Evolutionary conservation across 2,797 vertebrate genomes (phyloP).

Genomic region (Malurus leucopterus): DNA sequence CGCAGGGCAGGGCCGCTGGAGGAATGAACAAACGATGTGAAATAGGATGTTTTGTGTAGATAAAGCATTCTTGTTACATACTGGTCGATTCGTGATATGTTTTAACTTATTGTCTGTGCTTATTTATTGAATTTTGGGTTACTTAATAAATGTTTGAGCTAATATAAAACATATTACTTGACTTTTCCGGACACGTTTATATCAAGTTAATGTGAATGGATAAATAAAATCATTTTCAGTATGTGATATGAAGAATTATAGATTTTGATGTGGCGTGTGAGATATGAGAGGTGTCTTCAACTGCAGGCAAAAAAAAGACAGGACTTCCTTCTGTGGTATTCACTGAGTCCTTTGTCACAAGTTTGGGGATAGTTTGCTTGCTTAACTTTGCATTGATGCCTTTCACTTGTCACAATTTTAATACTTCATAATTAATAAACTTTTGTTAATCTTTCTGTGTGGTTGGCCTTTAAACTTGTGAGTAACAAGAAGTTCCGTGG

Average conservation of each 20-base stretch:
- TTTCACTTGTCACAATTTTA: slow-evolving; percentile 55
- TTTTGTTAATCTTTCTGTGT: slow-evolving; percentile 58
- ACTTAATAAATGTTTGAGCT: slow-evolving; percentile 96
- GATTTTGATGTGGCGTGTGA: slow-evolving; percentile 51
- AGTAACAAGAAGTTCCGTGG: rapidly evolving
- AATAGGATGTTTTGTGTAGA: slow-evolving; percentile 98
- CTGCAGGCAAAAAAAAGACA: slow-evolving; percentile 29
- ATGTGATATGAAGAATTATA: slow-evolving; percentile 78
- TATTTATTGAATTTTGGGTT: slow-evolving; percentile 89
- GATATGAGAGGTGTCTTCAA: slow-evolving; percentile 36
- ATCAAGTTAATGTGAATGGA: slow-evolving; percentile 91
- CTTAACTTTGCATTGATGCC: slow-evolving; percentile 50
- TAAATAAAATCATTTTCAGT: slow-evolving; percentile 96
- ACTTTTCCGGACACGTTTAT: slow-evolving; percentile 78
- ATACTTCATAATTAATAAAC: slow-evolving; percentile 58
- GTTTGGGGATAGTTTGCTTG: slow-evolving; percentile 51
- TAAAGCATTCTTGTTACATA: slow-evolving; percentile 93
- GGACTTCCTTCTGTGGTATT: slow-evolving; percentile 7
- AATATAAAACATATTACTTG: slow-evolving; percentile 87
- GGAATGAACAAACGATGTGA: slow-evolving; percentile 82
- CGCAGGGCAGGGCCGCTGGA: slow-evolving; percentile 78
- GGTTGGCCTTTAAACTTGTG: background rate
- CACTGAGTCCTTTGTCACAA: slow-evolving; percentile 33
- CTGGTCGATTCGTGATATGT: slow-evolving; percentile 94
- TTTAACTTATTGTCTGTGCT: slow-evolving; percentile 93